These are phyloP conservation scores for Bettongia penicillata DNA, from an alignment of 2,113 vertebrate genomes.

Conservation along the genomic window DNA sequence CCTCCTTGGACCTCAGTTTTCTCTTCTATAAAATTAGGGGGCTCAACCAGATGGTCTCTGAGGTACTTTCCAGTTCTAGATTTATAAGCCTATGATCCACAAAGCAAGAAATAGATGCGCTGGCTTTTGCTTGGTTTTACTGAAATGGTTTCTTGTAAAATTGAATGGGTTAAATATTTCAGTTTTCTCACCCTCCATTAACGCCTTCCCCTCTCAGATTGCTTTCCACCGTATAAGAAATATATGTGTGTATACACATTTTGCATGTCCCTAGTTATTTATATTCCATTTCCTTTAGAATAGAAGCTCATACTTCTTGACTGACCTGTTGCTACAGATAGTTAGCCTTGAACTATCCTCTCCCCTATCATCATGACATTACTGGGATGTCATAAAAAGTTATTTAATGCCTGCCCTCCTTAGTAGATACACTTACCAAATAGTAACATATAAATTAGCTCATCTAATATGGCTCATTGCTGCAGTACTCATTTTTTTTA, in stretches of 20 bases:
- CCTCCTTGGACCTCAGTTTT: background rate
- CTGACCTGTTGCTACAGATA: background rate
- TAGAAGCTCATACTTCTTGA: background rate
- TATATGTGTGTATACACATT: too few relatives aligned
- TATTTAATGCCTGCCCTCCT: background rate
- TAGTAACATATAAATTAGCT: background rate
- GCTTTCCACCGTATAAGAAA: background rate
- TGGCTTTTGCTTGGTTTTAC: conserved; percentile 7
- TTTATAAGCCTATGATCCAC: background rate
- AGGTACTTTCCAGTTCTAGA: background rate
- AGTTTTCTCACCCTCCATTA: background rate
- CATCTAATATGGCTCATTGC: background rate
- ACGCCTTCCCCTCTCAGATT: background rate
- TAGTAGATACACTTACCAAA: background rate
- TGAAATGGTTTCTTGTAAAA: background rate
- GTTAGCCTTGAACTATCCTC: background rate
- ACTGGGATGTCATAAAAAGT: background rate
- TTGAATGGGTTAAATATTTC: background rate
- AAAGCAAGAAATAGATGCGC: background rate
- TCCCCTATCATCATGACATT: background rate
- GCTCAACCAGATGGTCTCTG: background rate
- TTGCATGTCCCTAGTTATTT: background rate
- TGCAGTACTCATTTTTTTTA: background rate
- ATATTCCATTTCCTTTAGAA: background rate
- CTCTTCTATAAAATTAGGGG: background rate